Base-by-base conservation (phyloP, 2,888 invertebrate genomes). In the Cosmorhoe ocellata region DNA sequence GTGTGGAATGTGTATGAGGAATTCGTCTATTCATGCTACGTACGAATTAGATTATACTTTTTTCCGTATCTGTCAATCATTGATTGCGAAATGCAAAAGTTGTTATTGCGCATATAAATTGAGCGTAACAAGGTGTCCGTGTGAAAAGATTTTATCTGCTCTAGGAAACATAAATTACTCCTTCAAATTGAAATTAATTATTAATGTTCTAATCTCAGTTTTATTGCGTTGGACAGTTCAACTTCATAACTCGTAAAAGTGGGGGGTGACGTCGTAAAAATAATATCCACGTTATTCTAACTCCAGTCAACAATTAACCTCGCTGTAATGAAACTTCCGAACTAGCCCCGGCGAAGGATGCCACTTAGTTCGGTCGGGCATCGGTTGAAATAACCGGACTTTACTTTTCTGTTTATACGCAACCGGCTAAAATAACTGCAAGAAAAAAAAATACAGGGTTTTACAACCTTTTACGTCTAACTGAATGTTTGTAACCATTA, bases 291-390 rank as follows among this genome's bases (percentile, higher is more conserved):
- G 73, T 67, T 69, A 76, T 74, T 77, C 71, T 67, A 72, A 75
- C 75, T 74, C 58, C 66, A 84, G 82, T 84, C 80, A 82, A 85
- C 87, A 84, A 84, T 89, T 89, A 88, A 86, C 85, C 84, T 75
- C 75, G 68, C 71, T 73, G 77, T 85, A 87, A 85, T 84, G 83
- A 84, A 85, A 81, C 84, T 86, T 84, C 73, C 72, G 78, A 86
- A 87, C 86, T 86, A 86, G 79, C 75, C 69, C 69, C 69, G 66
- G 59, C 60, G 63, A 56, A 54, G 51, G 51, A 33, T 42, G 49
- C 12, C 4, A 13, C 28, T n/a, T n/a, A n/a, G 28, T 31, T 10
- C 24, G 9, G 43, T 44, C 50, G 30, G 50, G 18, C 7, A 8
- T 13, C 1, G 8, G 14, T n/a, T 8, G 7, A 27, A 30, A 28